Evolutionary conservation across 2,888 invertebrate species (phyloP), one percentile per base, ranked within the genome.

Genomic region (Cryptophagus acutangulus): DNA sequence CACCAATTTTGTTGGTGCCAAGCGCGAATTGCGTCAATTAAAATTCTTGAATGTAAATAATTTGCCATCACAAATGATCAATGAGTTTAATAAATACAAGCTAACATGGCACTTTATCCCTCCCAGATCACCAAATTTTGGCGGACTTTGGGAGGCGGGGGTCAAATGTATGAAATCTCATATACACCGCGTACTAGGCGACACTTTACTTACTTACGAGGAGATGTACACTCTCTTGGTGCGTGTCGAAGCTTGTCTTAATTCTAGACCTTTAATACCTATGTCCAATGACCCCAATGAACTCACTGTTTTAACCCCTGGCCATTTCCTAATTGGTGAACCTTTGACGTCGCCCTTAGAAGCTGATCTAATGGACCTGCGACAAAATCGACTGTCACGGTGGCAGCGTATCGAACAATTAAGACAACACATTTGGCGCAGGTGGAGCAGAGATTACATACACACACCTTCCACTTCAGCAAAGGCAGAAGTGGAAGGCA

Each of bases 241-340:
- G 3, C 55, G 55, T 33, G 50, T 58, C 9, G 57, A 61, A 36
- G 55, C 54, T n/a, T n/a, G n/a, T n/a, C n/a, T n/a, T n/a, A n/a
- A n/a, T n/a, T n/a, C n/a, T n/a, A n/a, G n/a, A n/a, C n/a, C n/a
- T n/a, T n/a, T n/a, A n/a, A n/a, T n/a, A n/a, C n/a, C n/a, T n/a
- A n/a, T n/a, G n/a, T n/a, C n/a, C n/a, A n/a, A n/a, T n/a, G n/a
- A n/a, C n/a, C n/a, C n/a, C n/a, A n/a, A n/a, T n/a, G n/a, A n/a
- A n/a, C n/a, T n/a, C n/a, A n/a, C n/a, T n/a, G n/a, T n/a, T n/a
- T n/a, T n/a, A n/a, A n/a, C n/a, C n/a, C n/a, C n/a, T n/a, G n/a
- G n/a, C n/a, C n/a, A n/a, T n/a, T n/a, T n/a, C n/a, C n/a, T n/a
- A n/a, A n/a, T n/a, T n/a, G n/a, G n/a, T n/a, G n/a, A n/a, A n/a